These are phyloP conservation scores for Carabus problematicus DNA, from an alignment of 2,888 invertebrate species.

Conservation along the genomic window DNA sequence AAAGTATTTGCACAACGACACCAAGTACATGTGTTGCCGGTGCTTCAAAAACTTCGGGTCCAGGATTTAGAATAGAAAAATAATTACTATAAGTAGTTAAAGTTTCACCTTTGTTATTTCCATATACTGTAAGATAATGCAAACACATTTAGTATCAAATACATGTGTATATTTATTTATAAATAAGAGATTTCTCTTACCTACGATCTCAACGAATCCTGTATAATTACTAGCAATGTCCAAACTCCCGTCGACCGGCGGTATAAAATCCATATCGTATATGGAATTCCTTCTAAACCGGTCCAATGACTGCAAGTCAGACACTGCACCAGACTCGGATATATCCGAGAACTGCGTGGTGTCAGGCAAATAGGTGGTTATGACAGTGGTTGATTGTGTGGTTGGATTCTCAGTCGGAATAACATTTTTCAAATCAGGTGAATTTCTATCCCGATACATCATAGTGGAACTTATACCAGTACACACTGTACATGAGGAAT, in stretches of 20 bases:
- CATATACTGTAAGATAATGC: conserved; percentile 59
- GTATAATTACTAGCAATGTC: conserved; percentile 83
- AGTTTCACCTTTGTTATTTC: conserved; percentile 58
- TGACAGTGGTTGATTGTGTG: too few species aligned
- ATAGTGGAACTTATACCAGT: conserved; percentile 53
- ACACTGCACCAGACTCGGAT: not conserved
- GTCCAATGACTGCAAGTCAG: not conserved
- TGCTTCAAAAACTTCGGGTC: conserved; percentile 62
- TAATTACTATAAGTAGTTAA: conserved; percentile 78
- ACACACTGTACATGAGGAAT: conserved; percentile 60
- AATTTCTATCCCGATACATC: conserved; percentile 30
- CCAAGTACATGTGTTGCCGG: conserved; percentile 62
- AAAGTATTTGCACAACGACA: conserved; percentile 72
- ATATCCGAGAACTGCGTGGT: too few species aligned
- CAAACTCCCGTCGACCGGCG: conserved; percentile 74
- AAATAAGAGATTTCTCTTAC: conserved; percentile 57
- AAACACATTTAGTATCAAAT: not conserved
- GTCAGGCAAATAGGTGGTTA: too few species aligned
- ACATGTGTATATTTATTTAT: not conserved
- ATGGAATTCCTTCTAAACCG: conserved; percentile 44
- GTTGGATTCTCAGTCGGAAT: conserved; percentile 41
- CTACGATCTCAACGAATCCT: conserved; percentile 82
- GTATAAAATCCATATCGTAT: conserved; percentile 55
- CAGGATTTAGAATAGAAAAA: conserved; percentile 75
- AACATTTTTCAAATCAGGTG: conserved; percentile 43